Percentiles rank a stretch among this genome's conserved stretches.
Conservation (phyloP, 2,888 invertebrate species). For the Lucinisca nassula region DNA sequence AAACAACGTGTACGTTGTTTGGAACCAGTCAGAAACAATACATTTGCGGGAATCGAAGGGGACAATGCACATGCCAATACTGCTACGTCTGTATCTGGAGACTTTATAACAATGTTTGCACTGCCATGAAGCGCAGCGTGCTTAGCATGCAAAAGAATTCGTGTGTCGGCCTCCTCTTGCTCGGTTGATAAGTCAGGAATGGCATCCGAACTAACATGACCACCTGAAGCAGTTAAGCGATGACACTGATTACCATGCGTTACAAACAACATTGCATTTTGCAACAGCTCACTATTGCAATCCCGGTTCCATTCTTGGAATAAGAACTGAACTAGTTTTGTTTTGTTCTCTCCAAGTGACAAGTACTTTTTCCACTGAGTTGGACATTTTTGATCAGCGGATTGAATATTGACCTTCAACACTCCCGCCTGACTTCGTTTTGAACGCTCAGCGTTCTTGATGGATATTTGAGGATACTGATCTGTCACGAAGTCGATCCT, state of each 20-base stretch:
- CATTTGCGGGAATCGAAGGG: background rate
- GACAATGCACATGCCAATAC: background rate
- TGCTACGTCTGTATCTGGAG: background rate
- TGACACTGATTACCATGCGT: background rate
- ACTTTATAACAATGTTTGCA: background rate
- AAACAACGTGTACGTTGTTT: background rate
- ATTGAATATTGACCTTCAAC: background rate
- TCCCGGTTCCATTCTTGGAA: background rate
- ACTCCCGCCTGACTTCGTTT: background rate
- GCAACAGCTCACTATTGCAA: background rate
- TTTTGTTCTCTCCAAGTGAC: background rate
- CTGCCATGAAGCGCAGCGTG: background rate
- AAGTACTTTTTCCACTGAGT: background rate
- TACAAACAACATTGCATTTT: background rate
- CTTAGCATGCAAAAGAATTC: slow-evolving; percentile 5
- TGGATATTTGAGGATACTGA: background rate
- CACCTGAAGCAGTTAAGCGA: background rate
- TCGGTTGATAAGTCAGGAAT: background rate
- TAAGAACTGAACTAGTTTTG: background rate
- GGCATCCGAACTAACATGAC: background rate
- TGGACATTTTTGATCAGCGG: background rate
- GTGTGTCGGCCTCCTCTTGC: slow-evolving; percentile 22
- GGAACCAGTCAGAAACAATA: background rate
- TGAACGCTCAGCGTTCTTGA: background rate
- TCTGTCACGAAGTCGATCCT: background rate